phyloP scores from a whole-genome alignment of 1,140 invertebrate species.

The Tetragnatha versicolor region DNA sequence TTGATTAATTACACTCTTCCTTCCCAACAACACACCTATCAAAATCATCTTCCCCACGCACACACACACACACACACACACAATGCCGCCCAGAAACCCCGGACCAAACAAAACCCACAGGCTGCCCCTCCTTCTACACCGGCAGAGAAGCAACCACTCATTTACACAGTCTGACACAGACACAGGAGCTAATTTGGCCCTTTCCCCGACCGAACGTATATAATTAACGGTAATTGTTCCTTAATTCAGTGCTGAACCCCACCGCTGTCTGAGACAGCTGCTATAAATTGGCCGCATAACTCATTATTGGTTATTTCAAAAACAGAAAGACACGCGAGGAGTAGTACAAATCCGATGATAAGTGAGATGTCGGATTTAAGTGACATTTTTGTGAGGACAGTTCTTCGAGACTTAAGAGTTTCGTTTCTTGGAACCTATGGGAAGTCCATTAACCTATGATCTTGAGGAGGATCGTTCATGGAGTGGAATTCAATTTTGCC shows the following conservation, averaged over 20 bases:
- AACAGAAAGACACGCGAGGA: constrained; percentile 21
- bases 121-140: too few species aligned
- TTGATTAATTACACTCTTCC: too few species aligned
- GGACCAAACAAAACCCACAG: too few species aligned
- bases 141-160: too few species aligned
- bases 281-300: constrained; percentile 24
- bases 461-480: constrained; percentile 6
- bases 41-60: too few species aligned
- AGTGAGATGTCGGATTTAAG: constrained; percentile 36
- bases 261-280: constrained; percentile 9
- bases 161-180: too few species aligned
- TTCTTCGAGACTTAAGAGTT: constrained; percentile 7
- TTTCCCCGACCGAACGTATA: neutral
- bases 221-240: constrained; percentile 14
- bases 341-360: constrained; percentile 11
- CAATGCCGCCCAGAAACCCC: too few species aligned
- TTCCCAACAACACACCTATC: too few species aligned
- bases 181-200: too few species aligned
- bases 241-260: constrained; percentile 22
- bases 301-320: constrained; percentile 34
- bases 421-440: neutral
- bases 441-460: constrained; percentile 19
- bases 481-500: neutral
- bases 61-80: too few species aligned
- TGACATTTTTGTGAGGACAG: constrained; percentile 10